Percentiles rank a stretch among this genome's conserved stretches.
These are phyloP conservation scores for Scarus forsteni DNA, from an alignment of 2,797 vertebrate species.

Conservation along the genomic window DNA sequence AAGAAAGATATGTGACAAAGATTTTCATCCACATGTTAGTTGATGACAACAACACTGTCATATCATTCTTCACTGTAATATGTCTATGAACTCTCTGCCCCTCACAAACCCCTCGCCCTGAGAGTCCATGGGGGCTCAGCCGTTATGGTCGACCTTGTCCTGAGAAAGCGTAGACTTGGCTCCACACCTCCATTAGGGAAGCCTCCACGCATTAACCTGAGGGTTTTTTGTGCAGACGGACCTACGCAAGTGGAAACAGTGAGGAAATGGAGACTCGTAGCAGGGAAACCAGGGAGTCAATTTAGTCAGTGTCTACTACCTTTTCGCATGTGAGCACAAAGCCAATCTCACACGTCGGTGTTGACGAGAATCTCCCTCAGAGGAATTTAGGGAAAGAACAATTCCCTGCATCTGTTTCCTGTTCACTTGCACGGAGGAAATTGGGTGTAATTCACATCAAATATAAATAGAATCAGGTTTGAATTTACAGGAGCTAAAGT, in stretches of 20 bases:
- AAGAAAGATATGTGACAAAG: too few relatives aligned
- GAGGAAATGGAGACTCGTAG: slow-evolving; percentile 93
- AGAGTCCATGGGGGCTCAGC: slow-evolving; percentile 48
- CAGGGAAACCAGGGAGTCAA: slow-evolving; percentile 90
- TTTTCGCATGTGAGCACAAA: slow-evolving; percentile 94
- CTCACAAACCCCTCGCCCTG: slow-evolving; percentile 29
- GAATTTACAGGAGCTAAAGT: slow-evolving; percentile 76
- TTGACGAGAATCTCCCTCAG: slow-evolving; percentile 89
- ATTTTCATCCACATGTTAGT: too few relatives aligned
- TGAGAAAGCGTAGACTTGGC: slow-evolving; percentile 82
- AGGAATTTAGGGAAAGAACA: slow-evolving; percentile 92
- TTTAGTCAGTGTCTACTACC: slow-evolving; percentile 88
- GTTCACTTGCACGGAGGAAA: slow-evolving; percentile 93
- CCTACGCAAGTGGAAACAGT: slow-evolving; percentile 95
- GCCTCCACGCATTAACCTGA: slow-evolving; percentile 79
- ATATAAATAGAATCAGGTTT: slow-evolving; percentile 93
- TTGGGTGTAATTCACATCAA: slow-evolving; percentile 90
- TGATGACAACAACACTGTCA: not conserved
- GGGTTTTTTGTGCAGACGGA: slow-evolving; percentile 86
- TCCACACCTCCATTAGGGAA: slow-evolving; percentile 88
- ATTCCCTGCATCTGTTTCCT: slow-evolving; percentile 99
- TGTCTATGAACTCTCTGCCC: slow-evolving; percentile 47
- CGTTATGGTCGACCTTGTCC: slow-evolving; percentile 85
- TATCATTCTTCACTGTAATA: slow-evolving; percentile 41
- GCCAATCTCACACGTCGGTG: slow-evolving; percentile 83